A percentile compares a stretch with the other conserved stretches of the same genome.
Evolutionary conservation across 2,797 vertebrate species (phyloP).

Genomic region (Chlorospingus flavigularis): DNA sequence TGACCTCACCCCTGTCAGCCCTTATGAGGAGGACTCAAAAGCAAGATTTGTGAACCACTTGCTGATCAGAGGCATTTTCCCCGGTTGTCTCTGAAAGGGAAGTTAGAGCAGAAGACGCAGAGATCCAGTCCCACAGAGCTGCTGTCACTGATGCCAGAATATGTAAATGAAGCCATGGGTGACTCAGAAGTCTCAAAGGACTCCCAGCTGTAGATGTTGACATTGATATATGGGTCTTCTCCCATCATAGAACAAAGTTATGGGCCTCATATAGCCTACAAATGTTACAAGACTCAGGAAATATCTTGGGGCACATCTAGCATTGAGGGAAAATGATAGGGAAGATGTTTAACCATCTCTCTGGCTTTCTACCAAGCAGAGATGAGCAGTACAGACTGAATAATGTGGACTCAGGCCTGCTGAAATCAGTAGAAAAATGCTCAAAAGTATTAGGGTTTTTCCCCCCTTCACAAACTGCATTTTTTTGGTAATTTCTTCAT

Average conservation of each 20-base stretch:
- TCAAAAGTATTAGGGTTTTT: background rate
- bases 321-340: background rate
- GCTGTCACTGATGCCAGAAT: background rate
- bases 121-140: background rate
- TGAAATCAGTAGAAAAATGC: background rate
- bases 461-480: background rate
- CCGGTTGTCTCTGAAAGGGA: background rate
- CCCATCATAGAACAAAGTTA: background rate
- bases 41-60: background rate
- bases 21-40: background rate
- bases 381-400: background rate
- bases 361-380: slow-evolving; percentile 7
- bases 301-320: background rate
- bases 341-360: slow-evolving; percentile 22
- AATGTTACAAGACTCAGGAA: slow-evolving; percentile 1
- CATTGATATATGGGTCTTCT: background rate
- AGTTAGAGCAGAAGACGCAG: background rate
- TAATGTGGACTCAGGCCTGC: background rate
- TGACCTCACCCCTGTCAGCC: background rate
- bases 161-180: background rate
- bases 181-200: background rate
- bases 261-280: background rate
- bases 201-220: background rate
- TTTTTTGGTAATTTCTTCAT: background rate
- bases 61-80: background rate